These are phyloP conservation scores for Clarias magur DNA, from an alignment of 2,113 vertebrate species.

Conservation along the genomic window DNA sequence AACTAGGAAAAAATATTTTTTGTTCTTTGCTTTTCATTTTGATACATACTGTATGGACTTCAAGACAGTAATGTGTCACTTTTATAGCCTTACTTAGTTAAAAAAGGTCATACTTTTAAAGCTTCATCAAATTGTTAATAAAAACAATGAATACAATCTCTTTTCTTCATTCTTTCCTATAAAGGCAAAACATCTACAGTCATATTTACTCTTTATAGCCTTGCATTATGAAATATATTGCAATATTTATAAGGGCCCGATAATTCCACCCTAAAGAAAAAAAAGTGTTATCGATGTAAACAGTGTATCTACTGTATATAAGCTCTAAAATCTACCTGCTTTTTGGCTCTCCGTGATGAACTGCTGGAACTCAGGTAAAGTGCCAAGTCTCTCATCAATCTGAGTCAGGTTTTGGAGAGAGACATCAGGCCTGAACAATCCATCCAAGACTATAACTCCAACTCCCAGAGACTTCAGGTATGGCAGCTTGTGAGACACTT, in stretches of 20 bases:
- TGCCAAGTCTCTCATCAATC: constrained; percentile 40
- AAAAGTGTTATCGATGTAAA: neutral
- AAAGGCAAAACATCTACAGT: neutral
- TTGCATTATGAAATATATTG: neutral
- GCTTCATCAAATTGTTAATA: neutral
- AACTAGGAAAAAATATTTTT: neutral
- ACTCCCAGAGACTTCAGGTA: constrained; percentile 69
- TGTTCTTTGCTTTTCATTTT: neutral
- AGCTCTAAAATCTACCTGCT: constrained; percentile 54
- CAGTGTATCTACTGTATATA: too few relatives aligned
- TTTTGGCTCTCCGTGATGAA: constrained; percentile 65
- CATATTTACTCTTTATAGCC: neutral
- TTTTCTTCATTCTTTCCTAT: neutral
- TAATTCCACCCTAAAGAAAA: neutral
- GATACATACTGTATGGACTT: neutral
- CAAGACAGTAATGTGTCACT: neutral
- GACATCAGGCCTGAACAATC: constrained; percentile 54
- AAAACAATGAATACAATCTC: neutral
- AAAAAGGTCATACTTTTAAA: neutral
- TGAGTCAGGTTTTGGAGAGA: constrained; percentile 55
- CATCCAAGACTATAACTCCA: constrained; percentile 66
- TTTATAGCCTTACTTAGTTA: neutral
- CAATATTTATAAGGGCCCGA: neutral
- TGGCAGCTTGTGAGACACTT: constrained; percentile 60
- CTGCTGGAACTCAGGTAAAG: constrained; percentile 62